Conservation (phyloP, 1,140 invertebrate species). For the Aethina tumida region DNA sequence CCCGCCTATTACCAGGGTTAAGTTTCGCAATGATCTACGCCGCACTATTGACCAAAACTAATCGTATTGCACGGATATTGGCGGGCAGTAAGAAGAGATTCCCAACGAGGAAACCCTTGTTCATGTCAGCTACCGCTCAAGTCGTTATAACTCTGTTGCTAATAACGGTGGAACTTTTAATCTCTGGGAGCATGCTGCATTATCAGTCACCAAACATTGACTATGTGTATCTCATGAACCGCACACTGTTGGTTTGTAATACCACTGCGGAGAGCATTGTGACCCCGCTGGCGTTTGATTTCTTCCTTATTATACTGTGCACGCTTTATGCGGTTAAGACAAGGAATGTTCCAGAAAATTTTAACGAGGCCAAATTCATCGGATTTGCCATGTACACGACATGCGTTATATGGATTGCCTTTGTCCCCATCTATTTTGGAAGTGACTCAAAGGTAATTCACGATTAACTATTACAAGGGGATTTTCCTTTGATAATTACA, state of each 20-base stretch:
- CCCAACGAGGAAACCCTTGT: constrained; percentile 65
- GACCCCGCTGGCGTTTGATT: constrained; percentile 68
- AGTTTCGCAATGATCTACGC: constrained; percentile 79
- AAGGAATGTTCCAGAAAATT: constrained; percentile 78
- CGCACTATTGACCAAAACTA: constrained; percentile 75
- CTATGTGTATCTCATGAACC: constrained; percentile 46
- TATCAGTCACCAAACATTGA: constrained; percentile 56
- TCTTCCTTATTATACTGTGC: constrained; percentile 67
- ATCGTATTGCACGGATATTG: constrained; percentile 74
- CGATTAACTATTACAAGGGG: constrained; percentile 5
- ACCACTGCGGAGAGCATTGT: constrained; percentile 59
- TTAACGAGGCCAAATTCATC: constrained; percentile 78
- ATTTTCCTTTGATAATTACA: background rate
- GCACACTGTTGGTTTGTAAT: constrained; percentile 58
- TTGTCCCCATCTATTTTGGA: constrained; percentile 76
- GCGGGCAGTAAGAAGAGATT: constrained; percentile 74
- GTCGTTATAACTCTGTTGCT: constrained; percentile 57
- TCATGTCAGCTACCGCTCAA: constrained; percentile 46
- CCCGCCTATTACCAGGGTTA: constrained; percentile 61
- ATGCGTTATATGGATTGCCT: constrained; percentile 82
- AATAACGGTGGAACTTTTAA: constrained; percentile 58
- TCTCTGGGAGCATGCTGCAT: constrained; percentile 58
- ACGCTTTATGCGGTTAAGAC: constrained; percentile 81
- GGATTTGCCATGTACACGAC: constrained; percentile 84
- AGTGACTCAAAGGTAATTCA: constrained; percentile 53